Conservation (phyloP, 2,113 vertebrate genomes). For the Poeciliopsis turrubarensis region DNA sequence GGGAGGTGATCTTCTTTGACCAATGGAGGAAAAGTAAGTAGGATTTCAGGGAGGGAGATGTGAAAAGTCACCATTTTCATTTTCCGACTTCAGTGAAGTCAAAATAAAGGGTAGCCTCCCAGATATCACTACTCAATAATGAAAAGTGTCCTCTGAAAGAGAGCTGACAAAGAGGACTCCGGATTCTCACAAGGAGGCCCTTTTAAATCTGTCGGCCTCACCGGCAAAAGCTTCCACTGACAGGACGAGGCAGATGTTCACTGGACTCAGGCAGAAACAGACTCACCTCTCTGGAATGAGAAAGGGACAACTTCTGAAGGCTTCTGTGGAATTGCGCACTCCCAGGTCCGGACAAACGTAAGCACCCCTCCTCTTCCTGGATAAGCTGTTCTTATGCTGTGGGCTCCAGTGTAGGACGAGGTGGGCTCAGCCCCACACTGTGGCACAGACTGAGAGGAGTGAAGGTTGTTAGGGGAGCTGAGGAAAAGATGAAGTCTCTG, state of each 20-base stretch:
- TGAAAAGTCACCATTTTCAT: conserved; percentile 40
- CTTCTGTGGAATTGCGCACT: conserved; percentile 5
- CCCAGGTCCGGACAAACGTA: conserved; percentile 39
- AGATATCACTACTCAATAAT: not conserved
- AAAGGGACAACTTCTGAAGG: conserved; percentile 18
- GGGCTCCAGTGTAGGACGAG: conserved; percentile 56
- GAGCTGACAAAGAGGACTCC: conserved; percentile 22
- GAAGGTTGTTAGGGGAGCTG: conserved; percentile 9
- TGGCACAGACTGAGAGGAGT: conserved; percentile 23
- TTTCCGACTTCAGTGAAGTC: conserved; percentile 39
- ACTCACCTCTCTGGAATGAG: conserved; percentile 39
- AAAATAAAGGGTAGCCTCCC: conserved; percentile 18
- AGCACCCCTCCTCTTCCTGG: conserved; percentile 48
- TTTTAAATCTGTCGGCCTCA: conserved; percentile 3
- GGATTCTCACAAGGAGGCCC: conserved; percentile 3
- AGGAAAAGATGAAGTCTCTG: conserved; percentile 80
- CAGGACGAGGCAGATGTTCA: conserved; percentile 23
- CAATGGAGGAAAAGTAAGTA: conserved; percentile 73
- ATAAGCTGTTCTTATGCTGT: conserved; percentile 61
- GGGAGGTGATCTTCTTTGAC: conserved; percentile 68
- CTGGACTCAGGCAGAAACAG: conserved; percentile 37
- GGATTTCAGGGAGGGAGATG: conserved; percentile 68
- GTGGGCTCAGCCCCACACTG: conserved; percentile 50
- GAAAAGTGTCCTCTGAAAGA: not conserved
- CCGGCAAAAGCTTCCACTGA: conserved; percentile 16